Conservation (phyloP, 2,797 vertebrate species). For the Thalassophryne amazonica region DNA sequence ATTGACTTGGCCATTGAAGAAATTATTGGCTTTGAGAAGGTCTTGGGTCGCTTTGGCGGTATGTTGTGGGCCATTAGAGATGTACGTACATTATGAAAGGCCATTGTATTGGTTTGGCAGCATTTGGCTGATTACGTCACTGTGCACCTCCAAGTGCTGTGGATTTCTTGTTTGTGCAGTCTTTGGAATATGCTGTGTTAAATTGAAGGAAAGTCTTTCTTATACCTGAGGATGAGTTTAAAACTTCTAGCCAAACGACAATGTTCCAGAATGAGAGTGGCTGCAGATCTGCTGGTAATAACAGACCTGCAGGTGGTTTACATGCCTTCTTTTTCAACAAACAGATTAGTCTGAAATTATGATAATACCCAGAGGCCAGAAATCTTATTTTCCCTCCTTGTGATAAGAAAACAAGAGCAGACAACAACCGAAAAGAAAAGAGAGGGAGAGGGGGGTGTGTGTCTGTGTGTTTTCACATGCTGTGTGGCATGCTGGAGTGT, state of each 20-base stretch:
- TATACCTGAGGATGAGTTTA: constrained; percentile 52
- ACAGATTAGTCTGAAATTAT: constrained; percentile 74
- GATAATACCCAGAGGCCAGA: constrained; percentile 67
- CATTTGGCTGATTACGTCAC: constrained; percentile 41
- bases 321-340: constrained; percentile 44
- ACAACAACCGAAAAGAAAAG: constrained; percentile 36
- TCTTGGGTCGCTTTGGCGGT: too few species aligned
- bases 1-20: too few species aligned
- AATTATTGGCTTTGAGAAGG: too few species aligned
- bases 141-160: constrained; percentile 14
- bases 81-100: too few species aligned
- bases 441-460: constrained; percentile 26
- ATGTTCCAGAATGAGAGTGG: constrained; percentile 36
- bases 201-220: constrained; percentile 25
- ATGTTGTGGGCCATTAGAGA: too few species aligned
- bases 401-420: constrained; percentile 72
- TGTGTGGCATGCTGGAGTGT: constrained; percentile 42
- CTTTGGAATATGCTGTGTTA: constrained; percentile 13
- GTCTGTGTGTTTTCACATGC: constrained; percentile 55
- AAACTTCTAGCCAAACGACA: constrained; percentile 51
- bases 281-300: constrained; percentile 47
- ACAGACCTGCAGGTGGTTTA: constrained; percentile 54
- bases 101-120: too few species aligned
- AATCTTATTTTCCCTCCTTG: constrained; percentile 70
- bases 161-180: constrained; percentile 10